Conservation (phyloP, 2,888 invertebrate genomes). For the Criorhina ranunculi region DNA sequence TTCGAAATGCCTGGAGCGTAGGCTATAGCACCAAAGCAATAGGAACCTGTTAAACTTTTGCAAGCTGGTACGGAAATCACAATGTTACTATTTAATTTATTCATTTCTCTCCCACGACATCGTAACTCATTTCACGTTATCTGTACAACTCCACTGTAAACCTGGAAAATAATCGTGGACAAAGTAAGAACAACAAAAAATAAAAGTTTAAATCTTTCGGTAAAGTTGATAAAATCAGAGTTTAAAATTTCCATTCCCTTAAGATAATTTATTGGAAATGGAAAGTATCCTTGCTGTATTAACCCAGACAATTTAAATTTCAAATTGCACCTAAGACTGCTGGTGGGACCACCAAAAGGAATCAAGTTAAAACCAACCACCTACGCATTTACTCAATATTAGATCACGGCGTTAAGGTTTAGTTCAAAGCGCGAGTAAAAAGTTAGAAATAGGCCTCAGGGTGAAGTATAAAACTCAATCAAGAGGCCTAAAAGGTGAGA, state of each 20-base stretch:
- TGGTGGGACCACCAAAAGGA: slow-evolving; percentile 3
- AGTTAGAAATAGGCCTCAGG: background rate
- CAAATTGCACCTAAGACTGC: slow-evolving; percentile 13
- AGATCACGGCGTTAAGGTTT: background rate
- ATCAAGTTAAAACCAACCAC: background rate
- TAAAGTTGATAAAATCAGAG: slow-evolving; percentile 28
- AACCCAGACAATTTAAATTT: slow-evolving; percentile 3
- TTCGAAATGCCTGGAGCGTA: slow-evolving; percentile 19
- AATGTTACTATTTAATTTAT: slow-evolving; percentile 51
- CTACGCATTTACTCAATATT: background rate
- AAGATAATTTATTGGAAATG: slow-evolving; percentile 40
- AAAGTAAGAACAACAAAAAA: background rate
- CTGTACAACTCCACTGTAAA: slow-evolving; percentile 14
- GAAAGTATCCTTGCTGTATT: slow-evolving; percentile 2
- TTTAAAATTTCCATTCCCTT: slow-evolving; percentile 27
- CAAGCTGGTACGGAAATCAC: slow-evolving; percentile 19
- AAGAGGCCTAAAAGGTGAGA: background rate
- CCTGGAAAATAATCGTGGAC: background rate
- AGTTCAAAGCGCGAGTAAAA: background rate
- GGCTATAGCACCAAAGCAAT: slow-evolving; percentile 17
- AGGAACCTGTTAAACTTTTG: slow-evolving; percentile 46
- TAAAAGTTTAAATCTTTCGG: slow-evolving; percentile 16
- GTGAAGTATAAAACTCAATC: background rate
- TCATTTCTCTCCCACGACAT: slow-evolving; percentile 33
- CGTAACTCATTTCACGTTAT: slow-evolving; percentile 19